Conservation (phyloP, 2,888 invertebrate genomes). For the Nymphalis c-album region DNA sequence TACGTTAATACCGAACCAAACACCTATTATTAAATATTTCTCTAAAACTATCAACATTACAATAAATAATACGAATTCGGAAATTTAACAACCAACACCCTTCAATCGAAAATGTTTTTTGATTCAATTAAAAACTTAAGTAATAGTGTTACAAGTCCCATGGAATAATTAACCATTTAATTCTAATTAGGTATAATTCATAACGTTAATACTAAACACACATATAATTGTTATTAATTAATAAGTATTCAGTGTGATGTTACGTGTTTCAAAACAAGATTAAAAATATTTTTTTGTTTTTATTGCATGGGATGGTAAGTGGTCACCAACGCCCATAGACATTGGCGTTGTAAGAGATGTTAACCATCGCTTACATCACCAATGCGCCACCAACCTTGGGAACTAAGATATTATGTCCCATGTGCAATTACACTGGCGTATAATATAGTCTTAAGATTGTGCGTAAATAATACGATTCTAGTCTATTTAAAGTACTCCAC, state of each 20-base stretch:
- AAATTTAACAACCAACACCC: not conserved
- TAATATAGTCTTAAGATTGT: constrained; percentile 1
- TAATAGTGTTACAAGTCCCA: not conserved
- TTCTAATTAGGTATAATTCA: not conserved
- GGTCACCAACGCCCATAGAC: too few relatives aligned
- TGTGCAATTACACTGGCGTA: too few relatives aligned
- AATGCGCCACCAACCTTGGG: too few relatives aligned
- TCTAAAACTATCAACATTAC: not conserved
- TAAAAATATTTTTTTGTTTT: too few relatives aligned
- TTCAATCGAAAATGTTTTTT: not conserved
- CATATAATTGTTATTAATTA: not conserved
- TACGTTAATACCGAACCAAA: not conserved
- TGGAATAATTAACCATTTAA: not conserved
- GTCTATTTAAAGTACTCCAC: not conserved
- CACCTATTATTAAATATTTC: not conserved
- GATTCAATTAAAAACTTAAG: not conserved
- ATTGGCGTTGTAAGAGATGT: too few relatives aligned
- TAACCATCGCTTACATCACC: too few relatives aligned
- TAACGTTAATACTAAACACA: not conserved
- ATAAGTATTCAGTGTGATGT: not conserved
- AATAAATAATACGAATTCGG: not conserved
- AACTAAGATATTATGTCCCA: too few relatives aligned
- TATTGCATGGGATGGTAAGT: too few relatives aligned
- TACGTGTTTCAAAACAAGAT: not conserved
- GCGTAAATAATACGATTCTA: not conserved